phyloP scores from a whole-genome alignment of 2,113 vertebrate genomes.

The Syngnathus floridae region DNA sequence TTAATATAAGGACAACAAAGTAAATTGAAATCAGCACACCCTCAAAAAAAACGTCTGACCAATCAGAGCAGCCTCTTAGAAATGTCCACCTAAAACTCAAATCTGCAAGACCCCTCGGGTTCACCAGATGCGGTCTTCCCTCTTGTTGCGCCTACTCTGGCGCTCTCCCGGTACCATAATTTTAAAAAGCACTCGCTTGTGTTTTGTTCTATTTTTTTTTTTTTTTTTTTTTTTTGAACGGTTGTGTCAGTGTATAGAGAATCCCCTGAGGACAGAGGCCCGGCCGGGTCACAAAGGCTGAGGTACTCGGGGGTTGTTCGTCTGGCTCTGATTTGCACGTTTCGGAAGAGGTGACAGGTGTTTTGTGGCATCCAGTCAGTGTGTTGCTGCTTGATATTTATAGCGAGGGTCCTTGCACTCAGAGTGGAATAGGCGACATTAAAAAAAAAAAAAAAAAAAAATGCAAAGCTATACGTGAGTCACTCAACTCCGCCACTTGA shows the following conservation, averaged over 20 bases:
- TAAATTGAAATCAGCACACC: neutral
- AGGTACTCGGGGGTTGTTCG: slow-evolving; percentile 59
- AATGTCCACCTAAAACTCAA: slow-evolving; percentile 52
- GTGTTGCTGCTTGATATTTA: slow-evolving; percentile 28
- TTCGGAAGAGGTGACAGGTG: slow-evolving; percentile 37
- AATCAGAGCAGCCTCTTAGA: slow-evolving; percentile 39
- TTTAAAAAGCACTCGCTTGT: neutral
- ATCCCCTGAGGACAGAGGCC: slow-evolving; percentile 61
- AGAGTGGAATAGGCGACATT: slow-evolving; percentile 13
- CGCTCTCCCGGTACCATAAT: slow-evolving; percentile 4
- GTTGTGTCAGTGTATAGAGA: slow-evolving; percentile 27
- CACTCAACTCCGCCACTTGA: slow-evolving; percentile 38
- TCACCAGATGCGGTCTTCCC: neutral
- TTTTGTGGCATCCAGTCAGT: slow-evolving; percentile 24
- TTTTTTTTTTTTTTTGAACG: slow-evolving; percentile 2
- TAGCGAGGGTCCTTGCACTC: slow-evolving; percentile 29
- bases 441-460: slow-evolving; percentile 6
- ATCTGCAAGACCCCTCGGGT: slow-evolving; percentile 42
- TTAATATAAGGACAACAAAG: too few relatives aligned
- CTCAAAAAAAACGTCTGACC: neutral
- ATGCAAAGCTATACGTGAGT: slow-evolving; percentile 53
- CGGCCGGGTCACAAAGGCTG: slow-evolving; percentile 49
- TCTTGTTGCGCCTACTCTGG: slow-evolving; percentile 4
- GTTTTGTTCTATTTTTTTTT: neutral
- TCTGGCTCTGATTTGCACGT: slow-evolving; percentile 51